These are phyloP conservation scores for Exocentrus adspersus DNA, from an alignment of 2,888 invertebrate genomes.

Conservation along the genomic window DNA sequence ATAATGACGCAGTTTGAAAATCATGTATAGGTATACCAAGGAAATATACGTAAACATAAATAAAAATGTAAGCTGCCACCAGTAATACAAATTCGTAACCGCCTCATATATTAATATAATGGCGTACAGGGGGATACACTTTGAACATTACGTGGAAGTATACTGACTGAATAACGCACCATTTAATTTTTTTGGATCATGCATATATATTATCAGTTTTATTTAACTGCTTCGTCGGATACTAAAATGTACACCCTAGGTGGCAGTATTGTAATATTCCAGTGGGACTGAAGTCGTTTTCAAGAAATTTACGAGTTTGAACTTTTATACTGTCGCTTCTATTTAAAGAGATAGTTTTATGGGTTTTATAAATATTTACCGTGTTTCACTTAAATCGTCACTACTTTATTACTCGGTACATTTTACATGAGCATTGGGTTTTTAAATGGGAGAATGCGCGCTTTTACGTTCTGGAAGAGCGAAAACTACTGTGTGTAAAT, in stretches of 20 bases:
- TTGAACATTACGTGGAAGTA: not conserved
- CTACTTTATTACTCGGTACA: constrained; percentile 4
- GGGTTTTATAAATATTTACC: constrained; percentile 38
- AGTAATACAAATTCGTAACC: not conserved
- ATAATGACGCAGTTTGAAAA: not conserved
- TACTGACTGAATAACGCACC: not conserved
- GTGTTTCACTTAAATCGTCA: constrained; percentile 29
- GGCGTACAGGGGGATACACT: not conserved
- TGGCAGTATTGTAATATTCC: constrained; percentile 20
- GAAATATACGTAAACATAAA: too few relatives aligned
- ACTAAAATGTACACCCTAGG: constrained; percentile 19
- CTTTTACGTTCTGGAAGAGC: not conserved
- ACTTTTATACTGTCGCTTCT: constrained; percentile 36
- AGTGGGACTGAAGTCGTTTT: constrained; percentile 12
- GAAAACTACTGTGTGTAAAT: too few relatives aligned
- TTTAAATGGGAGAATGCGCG: not conserved
- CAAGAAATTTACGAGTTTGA: constrained; percentile 31
- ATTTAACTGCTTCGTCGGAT: constrained; percentile 19
- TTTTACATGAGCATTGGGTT: not conserved
- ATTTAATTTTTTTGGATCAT: not conserved
- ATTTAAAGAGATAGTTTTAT: constrained; percentile 41
- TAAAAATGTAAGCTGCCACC: not conserved
- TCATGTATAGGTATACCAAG: not conserved
- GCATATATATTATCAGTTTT: constrained; percentile 16
- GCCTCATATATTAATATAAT: not conserved